phyloP scores from a whole-genome alignment of 2,888 invertebrate genomes.

The Lissocephala sabroskyi region DNA sequence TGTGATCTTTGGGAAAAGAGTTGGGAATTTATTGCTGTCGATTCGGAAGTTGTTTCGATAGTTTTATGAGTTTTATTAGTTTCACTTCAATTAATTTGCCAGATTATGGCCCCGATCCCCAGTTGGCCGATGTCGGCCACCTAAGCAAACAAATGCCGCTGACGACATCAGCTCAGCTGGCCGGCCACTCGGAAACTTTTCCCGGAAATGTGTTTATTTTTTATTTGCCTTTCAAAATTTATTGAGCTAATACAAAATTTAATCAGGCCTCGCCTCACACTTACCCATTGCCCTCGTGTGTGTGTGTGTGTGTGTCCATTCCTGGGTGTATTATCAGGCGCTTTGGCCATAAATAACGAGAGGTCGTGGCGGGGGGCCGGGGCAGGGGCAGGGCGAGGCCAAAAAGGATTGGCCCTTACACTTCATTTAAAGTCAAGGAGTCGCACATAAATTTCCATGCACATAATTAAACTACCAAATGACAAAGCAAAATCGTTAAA shows the following conservation, averaged over 20 bases:
- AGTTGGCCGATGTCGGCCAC: too few relatives aligned
- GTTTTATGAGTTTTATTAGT: too few relatives aligned
- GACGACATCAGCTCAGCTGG: background rate
- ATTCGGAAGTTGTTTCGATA: too few relatives aligned
- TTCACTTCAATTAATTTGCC: too few relatives aligned
- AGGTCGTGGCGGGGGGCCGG: conserved; percentile 5
- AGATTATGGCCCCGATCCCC: too few relatives aligned
- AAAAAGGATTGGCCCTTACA: conserved; percentile 34
- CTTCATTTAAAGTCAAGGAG: conserved; percentile 59
- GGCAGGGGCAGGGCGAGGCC: conserved; percentile 6
- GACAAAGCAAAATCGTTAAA: conserved; percentile 61
- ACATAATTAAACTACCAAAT: conserved; percentile 66
- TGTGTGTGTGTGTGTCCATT: background rate
- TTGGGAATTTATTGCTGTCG: too few relatives aligned
- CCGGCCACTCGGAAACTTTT: background rate
- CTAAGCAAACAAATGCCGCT: too few relatives aligned
- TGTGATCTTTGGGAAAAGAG: too few relatives aligned
- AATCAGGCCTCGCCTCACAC: conserved; percentile 36
- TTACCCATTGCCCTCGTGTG: background rate
- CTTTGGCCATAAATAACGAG: conserved; percentile 48
- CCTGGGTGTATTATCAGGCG: conserved; percentile 47
- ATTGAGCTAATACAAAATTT: conserved; percentile 63
- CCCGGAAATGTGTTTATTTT: background rate
- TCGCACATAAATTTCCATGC: conserved; percentile 65
- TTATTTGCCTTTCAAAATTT: conserved; percentile 32